A percentile compares a stretch with the other conserved stretches of the same genome.
phyloP scores from a whole-genome alignment of 2,797 vertebrate species.

The Hephaestus fuliginosus region DNA sequence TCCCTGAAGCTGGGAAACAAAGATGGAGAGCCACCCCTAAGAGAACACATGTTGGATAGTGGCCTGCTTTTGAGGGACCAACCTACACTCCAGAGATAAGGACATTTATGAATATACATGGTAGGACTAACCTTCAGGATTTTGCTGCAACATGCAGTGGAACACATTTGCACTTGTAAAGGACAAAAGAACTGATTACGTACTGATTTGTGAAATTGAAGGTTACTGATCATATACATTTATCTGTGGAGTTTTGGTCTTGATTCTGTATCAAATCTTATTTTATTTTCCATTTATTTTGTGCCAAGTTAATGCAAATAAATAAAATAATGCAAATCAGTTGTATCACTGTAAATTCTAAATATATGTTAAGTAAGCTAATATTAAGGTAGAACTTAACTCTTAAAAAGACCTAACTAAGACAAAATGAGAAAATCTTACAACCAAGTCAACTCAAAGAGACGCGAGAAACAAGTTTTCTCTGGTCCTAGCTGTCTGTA shows the following conservation, averaged over 20 bases:
- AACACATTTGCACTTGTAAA: neutral
- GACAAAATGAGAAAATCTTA: conserved; percentile 2
- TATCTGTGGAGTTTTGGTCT: neutral
- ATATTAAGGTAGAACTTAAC: conserved; percentile 1
- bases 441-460: neutral
- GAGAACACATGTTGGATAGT: neutral
- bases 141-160: neutral
- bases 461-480: neutral
- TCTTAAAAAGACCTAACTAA: conserved; percentile 6
- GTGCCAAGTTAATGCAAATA: neutral
- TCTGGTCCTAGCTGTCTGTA: too few relatives aligned
- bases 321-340: neutral
- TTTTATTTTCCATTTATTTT: neutral
- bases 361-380: neutral
- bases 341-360: neutral
- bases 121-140: neutral
- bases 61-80: neutral
- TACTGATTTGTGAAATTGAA: neutral
- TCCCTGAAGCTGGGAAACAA: neutral
- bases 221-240: neutral
- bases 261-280: neutral
- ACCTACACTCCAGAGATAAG: neutral
- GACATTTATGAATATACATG: neutral
- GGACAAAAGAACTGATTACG: neutral
- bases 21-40: neutral